These are phyloP conservation scores for Spinus olivaceus DNA, from an alignment of 2,797 vertebrate genomes.

Conservation along the genomic window DNA sequence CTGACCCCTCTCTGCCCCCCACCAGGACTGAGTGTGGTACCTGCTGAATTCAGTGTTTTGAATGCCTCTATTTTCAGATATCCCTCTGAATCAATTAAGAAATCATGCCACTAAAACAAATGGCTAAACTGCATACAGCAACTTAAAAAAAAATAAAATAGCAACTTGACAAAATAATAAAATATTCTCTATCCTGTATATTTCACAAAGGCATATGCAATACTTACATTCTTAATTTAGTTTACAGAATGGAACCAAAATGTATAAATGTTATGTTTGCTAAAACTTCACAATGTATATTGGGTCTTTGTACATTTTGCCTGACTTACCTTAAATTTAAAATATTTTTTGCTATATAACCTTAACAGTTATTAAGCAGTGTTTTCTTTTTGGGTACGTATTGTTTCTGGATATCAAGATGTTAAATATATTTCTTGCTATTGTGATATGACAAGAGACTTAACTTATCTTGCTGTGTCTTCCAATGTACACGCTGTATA, in stretches of 20 bases:
- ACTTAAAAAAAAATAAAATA: slow-evolving; percentile 50
- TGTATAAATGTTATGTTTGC: slow-evolving; percentile 95
- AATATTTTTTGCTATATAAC: slow-evolving; percentile 90
- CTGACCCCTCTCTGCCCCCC: slow-evolving; percentile 34
- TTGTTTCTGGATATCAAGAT: slow-evolving; percentile 90
- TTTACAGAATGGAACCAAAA: slow-evolving; percentile 98
- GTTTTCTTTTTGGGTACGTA: slow-evolving; percentile 88
- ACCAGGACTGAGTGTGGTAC: slow-evolving; percentile 83
- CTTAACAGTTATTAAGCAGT: slow-evolving; percentile 89
- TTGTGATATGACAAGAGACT: slow-evolving; percentile 81
- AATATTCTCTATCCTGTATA: slow-evolving; percentile 87
- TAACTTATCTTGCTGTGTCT: slow-evolving; percentile 89
- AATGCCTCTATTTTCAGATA: slow-evolving; percentile 62
- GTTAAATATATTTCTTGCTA: slow-evolving; percentile 84
- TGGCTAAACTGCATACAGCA: slow-evolving; percentile 78
- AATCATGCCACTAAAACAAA: slow-evolving; percentile 74
- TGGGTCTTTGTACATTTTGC: slow-evolving; percentile 90
- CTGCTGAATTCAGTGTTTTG: slow-evolving; percentile 75
- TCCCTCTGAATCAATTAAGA: slow-evolving; percentile 66
- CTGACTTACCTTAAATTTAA: slow-evolving; percentile 86
- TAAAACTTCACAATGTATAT: slow-evolving; percentile 84
- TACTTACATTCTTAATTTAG: slow-evolving; percentile 95
- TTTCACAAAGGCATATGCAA: slow-evolving; percentile 96
- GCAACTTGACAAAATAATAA: slow-evolving; percentile 72
- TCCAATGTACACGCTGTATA: slow-evolving; percentile 93